phyloP scores from a whole-genome alignment of 2,797 vertebrate genomes.

The Falco peregrinus region DNA sequence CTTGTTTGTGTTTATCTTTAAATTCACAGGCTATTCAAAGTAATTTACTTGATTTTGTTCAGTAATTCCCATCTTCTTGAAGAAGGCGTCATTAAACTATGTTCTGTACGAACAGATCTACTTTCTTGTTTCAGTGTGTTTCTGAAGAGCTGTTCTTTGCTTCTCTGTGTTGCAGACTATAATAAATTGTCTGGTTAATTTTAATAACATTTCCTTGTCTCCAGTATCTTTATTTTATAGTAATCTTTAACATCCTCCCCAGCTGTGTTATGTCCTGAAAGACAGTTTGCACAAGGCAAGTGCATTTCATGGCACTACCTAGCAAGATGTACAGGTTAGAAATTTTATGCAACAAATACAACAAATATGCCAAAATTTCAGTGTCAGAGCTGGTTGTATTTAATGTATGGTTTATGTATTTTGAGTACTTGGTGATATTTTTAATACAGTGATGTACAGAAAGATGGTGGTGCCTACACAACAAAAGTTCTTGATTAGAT shows the following conservation, averaged over 20 bases:
- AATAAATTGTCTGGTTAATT: conserved; percentile 21
- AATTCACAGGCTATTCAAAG: neutral
- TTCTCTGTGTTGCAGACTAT: neutral
- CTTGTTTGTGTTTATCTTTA: neutral
- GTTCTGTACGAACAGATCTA: neutral
- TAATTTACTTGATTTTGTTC: neutral
- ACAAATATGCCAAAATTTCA: neutral
- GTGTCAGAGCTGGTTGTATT: neutral
- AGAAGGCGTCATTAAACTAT: neutral
- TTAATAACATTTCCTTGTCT: neutral
- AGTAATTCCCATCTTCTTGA: neutral
- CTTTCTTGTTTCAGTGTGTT: neutral
- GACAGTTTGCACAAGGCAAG: neutral
- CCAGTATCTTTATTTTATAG: neutral
- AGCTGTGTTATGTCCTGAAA: neutral
- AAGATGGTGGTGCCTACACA: neutral
- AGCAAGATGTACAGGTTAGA: neutral
- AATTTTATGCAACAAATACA: neutral
- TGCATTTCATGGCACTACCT: neutral
- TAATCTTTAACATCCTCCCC: neutral
- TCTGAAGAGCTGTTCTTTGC: neutral
- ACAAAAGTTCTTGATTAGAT: neutral
- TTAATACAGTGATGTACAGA: neutral
- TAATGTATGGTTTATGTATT: neutral
- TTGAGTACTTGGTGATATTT: neutral